A percentile compares a stretch with the other conserved stretches of the same genome.
phyloP scores from a whole-genome alignment of 1,140 invertebrate species.

The Neocloeon triangulifer region DNA sequence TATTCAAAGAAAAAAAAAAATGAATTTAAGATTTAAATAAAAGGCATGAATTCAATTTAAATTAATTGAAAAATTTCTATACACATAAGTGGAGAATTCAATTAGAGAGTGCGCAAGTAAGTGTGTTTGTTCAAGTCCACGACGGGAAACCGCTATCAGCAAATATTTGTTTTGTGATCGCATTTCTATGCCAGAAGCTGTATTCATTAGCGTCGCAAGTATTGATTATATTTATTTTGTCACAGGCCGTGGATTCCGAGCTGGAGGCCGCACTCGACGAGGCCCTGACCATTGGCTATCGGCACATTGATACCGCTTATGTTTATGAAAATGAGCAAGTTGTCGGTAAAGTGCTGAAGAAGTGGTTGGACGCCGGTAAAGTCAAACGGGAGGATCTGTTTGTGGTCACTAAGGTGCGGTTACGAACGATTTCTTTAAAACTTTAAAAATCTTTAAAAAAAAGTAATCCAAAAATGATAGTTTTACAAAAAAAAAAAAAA shows the following conservation, averaged over 20 bases:
- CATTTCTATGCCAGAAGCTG: conserved; percentile 6
- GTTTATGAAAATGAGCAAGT: conserved; percentile 60
- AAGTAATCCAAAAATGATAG: conserved; percentile 4
- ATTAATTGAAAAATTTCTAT: too few species aligned
- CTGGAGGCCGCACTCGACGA: conserved; percentile 38
- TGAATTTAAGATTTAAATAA: too few species aligned
- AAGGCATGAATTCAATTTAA: too few species aligned
- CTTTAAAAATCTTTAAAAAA: background rate
- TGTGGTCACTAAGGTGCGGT: conserved; percentile 52
- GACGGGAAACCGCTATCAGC: background rate
- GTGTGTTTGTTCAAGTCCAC: too few species aligned
- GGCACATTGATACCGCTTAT: conserved; percentile 61
- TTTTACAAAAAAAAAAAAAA: conserved; percentile 6
- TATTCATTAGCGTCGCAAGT: background rate
- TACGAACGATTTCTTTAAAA: conserved; percentile 11
- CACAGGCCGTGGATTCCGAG: conserved; percentile 39
- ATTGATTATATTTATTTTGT: conserved; percentile 6
- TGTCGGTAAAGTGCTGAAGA: conserved; percentile 49
- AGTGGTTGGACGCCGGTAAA: conserved; percentile 42
- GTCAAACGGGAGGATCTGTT: conserved; percentile 56
- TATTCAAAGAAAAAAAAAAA: too few species aligned
- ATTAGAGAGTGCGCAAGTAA: too few species aligned
- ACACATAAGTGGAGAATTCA: too few species aligned
- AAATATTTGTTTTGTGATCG: conserved; percentile 5
- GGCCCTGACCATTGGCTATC: conserved; percentile 38